phyloP scores from a whole-genome alignment of 2,888 invertebrate species.

The Xanthorhoe designata region DNA sequence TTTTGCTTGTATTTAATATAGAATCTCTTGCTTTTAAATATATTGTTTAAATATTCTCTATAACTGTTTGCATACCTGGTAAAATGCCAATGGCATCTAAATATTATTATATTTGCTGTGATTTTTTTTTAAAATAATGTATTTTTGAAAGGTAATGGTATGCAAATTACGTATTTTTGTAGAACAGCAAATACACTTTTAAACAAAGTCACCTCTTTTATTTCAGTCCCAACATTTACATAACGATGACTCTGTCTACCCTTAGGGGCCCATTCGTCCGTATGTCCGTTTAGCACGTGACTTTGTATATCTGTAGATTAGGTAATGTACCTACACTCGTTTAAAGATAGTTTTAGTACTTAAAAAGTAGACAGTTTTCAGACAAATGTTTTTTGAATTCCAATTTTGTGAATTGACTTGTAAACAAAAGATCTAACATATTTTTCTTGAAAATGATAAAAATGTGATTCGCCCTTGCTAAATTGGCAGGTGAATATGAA shows the following conservation, averaged over 20 bases:
- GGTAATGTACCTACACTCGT: background rate
- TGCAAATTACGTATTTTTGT: slow-evolving; percentile 73
- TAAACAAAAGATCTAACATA: too few species aligned
- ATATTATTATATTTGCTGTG: slow-evolving; percentile 53
- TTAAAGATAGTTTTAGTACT: too few species aligned
- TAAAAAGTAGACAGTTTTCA: too few species aligned
- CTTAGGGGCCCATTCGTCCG: background rate
- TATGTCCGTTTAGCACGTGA: background rate
- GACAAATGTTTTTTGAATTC: too few species aligned
- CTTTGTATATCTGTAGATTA: background rate
- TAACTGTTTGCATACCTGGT: background rate
- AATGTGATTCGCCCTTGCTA: background rate
- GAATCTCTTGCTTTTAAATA: slow-evolving; percentile 44
- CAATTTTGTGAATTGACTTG: too few species aligned
- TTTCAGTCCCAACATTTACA: slow-evolving; percentile 38
- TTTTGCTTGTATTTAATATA: background rate
- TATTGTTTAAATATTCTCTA: slow-evolving; percentile 12
- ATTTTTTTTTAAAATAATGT: slow-evolving; percentile 55
- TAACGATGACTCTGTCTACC: background rate
- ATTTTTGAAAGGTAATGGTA: too few species aligned
- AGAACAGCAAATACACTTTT: slow-evolving; percentile 65
- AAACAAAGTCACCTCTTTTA: slow-evolving; percentile 46
- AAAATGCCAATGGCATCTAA: slow-evolving; percentile 39
- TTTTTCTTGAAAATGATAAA: too few species aligned
- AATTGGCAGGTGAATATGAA: background rate